phyloP scores from a whole-genome alignment of 2,888 invertebrate species.

The Nyleta sp. region DNA sequence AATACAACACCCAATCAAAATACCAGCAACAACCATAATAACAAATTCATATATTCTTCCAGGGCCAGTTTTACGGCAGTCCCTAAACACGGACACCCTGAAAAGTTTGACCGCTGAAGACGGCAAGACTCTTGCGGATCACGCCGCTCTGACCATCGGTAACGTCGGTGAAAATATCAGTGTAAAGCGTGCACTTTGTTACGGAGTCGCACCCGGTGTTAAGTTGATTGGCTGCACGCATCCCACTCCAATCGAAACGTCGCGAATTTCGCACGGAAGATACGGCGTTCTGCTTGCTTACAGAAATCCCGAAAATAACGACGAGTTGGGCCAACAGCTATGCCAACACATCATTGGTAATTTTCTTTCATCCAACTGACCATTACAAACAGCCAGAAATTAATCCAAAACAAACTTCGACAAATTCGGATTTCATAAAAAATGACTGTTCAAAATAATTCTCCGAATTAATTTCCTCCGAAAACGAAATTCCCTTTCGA shows the following conservation, averaged over 20 bases:
- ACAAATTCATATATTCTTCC: conserved; percentile 5
- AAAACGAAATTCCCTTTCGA: too few relatives aligned
- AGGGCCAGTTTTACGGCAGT: conserved; percentile 67
- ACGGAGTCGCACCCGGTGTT: conserved; percentile 85
- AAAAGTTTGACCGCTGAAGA: conserved; percentile 85
- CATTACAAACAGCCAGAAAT: too few relatives aligned
- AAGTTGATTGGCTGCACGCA: conserved; percentile 90
- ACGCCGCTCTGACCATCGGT: conserved; percentile 93
- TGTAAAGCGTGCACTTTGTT: conserved; percentile 90
- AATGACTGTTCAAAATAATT: too few relatives aligned
- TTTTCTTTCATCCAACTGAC: too few relatives aligned
- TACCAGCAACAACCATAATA: too few relatives aligned
- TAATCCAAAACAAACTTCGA: too few relatives aligned
- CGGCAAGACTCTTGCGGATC: conserved; percentile 90
- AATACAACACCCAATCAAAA: too few relatives aligned
- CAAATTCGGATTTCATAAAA: too few relatives aligned
- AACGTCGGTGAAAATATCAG: conserved; percentile 95
- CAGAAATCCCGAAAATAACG: conserved; percentile 80
- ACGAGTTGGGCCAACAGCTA: conserved; percentile 87
- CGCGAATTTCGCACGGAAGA: conserved; percentile 88
- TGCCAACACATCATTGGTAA: conserved; percentile 96
- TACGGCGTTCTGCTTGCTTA: conserved; percentile 93
- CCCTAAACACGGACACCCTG: conserved; percentile 87
- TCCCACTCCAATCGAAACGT: conserved; percentile 85
- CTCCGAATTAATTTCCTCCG: too few relatives aligned